Conservation (phyloP, 2,113 vertebrate genomes). For the Axis porcinus region DNA sequence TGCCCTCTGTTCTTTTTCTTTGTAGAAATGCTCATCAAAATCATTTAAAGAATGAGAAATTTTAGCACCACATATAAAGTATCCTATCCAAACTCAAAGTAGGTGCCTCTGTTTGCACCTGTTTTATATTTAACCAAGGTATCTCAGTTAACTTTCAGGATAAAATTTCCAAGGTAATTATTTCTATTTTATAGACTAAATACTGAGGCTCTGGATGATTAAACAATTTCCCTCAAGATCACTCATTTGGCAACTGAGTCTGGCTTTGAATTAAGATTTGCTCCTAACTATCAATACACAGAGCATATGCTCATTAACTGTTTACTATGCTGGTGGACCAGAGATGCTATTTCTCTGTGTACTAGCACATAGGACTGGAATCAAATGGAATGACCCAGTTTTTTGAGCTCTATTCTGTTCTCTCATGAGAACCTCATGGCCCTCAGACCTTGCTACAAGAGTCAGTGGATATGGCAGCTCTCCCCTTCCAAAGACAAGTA, state of each 20-base stretch:
- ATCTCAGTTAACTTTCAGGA: neutral
- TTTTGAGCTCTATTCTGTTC: neutral
- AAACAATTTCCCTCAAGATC: neutral
- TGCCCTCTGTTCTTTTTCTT: neutral
- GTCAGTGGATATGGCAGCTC: neutral
- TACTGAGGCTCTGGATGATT: neutral
- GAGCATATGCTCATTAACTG: neutral
- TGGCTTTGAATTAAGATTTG: neutral
- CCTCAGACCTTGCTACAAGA: neutral
- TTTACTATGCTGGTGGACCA: neutral
- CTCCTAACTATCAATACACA: neutral
- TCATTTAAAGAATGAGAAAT: neutral
- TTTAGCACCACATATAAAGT: neutral
- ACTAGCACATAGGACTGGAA: neutral
- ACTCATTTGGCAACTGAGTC: neutral
- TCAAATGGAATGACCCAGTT: neutral
- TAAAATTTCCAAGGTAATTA: neutral
- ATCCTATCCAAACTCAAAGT: neutral
- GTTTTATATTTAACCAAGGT: neutral
- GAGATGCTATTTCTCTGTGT: neutral
- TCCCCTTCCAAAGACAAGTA: neutral
- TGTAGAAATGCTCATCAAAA: neutral
- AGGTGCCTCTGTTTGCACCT: neutral
- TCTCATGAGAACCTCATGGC: neutral
- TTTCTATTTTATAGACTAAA: neutral